Base-by-base conservation (phyloP, 2,888 invertebrate genomes). In the Nudaria mundana region DNA sequence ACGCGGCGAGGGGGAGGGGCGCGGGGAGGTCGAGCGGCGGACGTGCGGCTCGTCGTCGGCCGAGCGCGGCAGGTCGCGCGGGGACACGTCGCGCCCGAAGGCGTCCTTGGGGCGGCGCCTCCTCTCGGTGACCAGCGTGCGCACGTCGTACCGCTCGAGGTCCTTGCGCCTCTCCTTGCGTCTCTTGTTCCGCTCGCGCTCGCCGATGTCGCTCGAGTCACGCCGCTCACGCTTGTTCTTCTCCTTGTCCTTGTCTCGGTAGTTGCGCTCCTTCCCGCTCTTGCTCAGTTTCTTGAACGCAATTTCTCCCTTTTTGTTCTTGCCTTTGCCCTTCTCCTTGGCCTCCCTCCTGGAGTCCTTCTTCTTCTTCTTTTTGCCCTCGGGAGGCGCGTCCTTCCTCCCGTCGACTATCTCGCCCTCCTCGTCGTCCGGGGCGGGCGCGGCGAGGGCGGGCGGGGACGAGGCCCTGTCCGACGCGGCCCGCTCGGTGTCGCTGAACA, bases 241-340 rank as follows among this genome's bases (percentile, higher is more conserved):
- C 52, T 31, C 72, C 68, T 70, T 84, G 23, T 73, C 71, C 29
- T 71, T 73, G 30, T 81, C 81, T 40, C 92, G 92, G 66, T 96
- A 97, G 63, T 63, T 63, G 93, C 95, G 44, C 94, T 87, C 78
- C 67, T 77, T 74, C 57, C 68, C 60, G 61, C 71, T 94, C 72
- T 94, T 95, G 29, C 94, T 94, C 7, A 94, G 84, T 71, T 96
- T 96, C 65, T 96, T 96, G 88, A 97, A 97, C 0, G 91, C 78
- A 3, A 92, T 77, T 20, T 91, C 89, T 14, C 74, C 64, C 65
- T 92, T 92, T 64, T 92, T 92, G 22, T 41, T 41, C 30, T 91
- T 90, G 43, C 81, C 89, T 51, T 81, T 83, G 36, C 42, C 57
- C 55, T 76, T 77, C 11, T 89, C 86, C 45, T 84, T 86, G 0